These are phyloP conservation scores for Drosophila yooni DNA, from an alignment of 2,888 invertebrate genomes.

Conservation along the genomic window DNA sequence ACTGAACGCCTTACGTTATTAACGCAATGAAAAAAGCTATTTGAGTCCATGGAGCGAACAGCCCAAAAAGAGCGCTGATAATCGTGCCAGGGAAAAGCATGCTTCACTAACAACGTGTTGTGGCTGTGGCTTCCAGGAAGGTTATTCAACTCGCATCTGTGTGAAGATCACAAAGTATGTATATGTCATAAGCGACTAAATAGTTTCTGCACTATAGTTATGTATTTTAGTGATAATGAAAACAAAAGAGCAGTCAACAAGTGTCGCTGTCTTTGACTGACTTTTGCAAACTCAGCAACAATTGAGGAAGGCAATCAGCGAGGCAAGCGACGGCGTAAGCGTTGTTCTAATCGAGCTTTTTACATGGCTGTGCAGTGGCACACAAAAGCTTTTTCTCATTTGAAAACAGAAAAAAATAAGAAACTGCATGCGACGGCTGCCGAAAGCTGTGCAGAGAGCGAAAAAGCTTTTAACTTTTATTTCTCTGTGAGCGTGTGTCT, in stretches of 20 bases:
- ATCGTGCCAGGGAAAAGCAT: slow-evolving; percentile 51
- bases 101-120: slow-evolving; percentile 33
- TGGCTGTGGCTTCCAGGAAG: slow-evolving; percentile 30
- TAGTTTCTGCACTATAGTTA: slow-evolving; percentile 7
- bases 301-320: slow-evolving; percentile 8
- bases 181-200: slow-evolving; percentile 4
- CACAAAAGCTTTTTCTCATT: slow-evolving; percentile 41
- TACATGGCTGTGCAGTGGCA: slow-evolving; percentile 32
- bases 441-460: slow-evolving; percentile 50
- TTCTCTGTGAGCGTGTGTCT: slow-evolving; percentile 7
- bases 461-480: slow-evolving; percentile 48
- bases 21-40: slow-evolving; percentile 38
- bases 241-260: slow-evolving; percentile 1
- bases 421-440: slow-evolving; percentile 44
- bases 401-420: slow-evolving; percentile 24
- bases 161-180: slow-evolving; percentile 26
- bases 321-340: slow-evolving; percentile 51
- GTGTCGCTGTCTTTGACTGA: neutral
- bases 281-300: slow-evolving; percentile 49
- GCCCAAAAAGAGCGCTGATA: slow-evolving; percentile 33
- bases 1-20: slow-evolving; percentile 12
- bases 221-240: neutral
- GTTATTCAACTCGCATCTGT: slow-evolving; percentile 55
- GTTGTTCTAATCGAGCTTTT: slow-evolving; percentile 61
- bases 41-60: slow-evolving; percentile 30